phyloP scores from a whole-genome alignment of 2,888 invertebrate genomes.

The Meganola albula region DNA sequence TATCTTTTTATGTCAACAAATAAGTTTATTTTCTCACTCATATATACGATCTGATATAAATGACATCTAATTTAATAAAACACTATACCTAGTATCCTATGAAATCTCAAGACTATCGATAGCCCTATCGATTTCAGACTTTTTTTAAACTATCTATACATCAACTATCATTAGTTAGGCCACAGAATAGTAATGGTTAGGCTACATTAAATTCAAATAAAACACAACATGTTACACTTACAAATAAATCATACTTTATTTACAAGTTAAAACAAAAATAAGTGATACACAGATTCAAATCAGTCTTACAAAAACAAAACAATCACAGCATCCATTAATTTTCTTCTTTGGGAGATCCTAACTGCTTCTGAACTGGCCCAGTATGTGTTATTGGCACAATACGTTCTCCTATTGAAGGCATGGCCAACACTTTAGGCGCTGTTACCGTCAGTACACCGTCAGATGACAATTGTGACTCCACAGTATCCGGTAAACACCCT shows the following conservation, averaged over 20 bases:
- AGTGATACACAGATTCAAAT: conserved; percentile 30
- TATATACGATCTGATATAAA: no score
- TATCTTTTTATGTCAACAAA: no score
- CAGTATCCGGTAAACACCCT: conserved; percentile 83
- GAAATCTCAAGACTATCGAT: no score
- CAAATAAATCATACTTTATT: conserved; percentile 9
- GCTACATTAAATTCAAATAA: no score
- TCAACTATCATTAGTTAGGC: no score
- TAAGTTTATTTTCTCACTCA: no score
- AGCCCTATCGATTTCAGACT: no score
- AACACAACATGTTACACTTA: no score
- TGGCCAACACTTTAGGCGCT: conserved; percentile 76
- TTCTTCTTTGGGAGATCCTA: conserved; percentile 24
- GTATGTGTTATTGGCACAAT: conserved; percentile 80
- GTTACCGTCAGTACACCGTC: conserved; percentile 86
- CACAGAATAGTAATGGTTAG: no score
- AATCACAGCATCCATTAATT: conserved; percentile 10
- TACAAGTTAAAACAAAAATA: conserved; percentile 20
- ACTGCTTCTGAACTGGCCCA: conserved; percentile 68
- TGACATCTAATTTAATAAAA: no score
- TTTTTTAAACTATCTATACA: no score
- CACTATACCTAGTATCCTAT: no score
- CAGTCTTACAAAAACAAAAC: conserved; percentile 41
- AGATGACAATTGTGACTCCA: conserved; percentile 84
- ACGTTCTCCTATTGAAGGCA: conserved; percentile 69